A percentile compares a stretch with the other conserved stretches of the same genome.
Evolutionary conservation across 2,797 vertebrate genomes (phyloP).

Genomic region (Mustela erminea): DNA sequence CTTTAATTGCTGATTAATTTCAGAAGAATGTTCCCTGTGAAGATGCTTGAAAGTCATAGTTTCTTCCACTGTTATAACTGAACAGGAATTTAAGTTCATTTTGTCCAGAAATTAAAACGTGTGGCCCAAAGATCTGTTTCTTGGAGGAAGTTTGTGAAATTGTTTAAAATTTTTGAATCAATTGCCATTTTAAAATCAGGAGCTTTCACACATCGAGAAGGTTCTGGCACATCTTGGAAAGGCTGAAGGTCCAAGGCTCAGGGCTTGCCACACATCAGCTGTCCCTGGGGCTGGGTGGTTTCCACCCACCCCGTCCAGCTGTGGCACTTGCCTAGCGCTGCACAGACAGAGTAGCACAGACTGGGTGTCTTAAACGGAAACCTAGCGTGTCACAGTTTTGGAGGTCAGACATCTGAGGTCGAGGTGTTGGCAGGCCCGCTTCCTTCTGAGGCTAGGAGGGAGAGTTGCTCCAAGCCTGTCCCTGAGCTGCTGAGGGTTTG

Average conservation of each 20-base stretch:
- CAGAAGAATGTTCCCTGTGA: not conserved
- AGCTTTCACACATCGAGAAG: not conserved
- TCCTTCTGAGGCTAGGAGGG: not conserved
- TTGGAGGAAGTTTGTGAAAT: not conserved
- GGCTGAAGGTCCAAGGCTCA: too few species aligned
- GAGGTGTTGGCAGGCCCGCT: rapidly evolving
- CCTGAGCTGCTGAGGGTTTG: not conserved
- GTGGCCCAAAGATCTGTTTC: not conserved
- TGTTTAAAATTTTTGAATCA: not conserved
- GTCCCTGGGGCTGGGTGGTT: rapidly evolving
- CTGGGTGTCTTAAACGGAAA: not conserved
- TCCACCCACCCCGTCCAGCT: rapidly evolving
- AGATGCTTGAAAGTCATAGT: not conserved
- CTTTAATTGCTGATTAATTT: not conserved
- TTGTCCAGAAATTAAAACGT: not conserved
- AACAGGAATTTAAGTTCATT: not conserved
- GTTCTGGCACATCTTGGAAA: not conserved
- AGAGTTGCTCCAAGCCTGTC: too few species aligned
- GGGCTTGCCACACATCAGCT: rapidly evolving
- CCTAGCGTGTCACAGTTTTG: rapidly evolving
- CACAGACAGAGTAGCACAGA: rapidly evolving
- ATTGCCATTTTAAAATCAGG: not conserved
- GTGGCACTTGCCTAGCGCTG: too few species aligned
- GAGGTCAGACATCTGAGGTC: not conserved
- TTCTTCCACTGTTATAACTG: not conserved